Evolutionary conservation across 2,888 invertebrate genomes (phyloP).

Genomic region (Limnephilus marmoratus): DNA sequence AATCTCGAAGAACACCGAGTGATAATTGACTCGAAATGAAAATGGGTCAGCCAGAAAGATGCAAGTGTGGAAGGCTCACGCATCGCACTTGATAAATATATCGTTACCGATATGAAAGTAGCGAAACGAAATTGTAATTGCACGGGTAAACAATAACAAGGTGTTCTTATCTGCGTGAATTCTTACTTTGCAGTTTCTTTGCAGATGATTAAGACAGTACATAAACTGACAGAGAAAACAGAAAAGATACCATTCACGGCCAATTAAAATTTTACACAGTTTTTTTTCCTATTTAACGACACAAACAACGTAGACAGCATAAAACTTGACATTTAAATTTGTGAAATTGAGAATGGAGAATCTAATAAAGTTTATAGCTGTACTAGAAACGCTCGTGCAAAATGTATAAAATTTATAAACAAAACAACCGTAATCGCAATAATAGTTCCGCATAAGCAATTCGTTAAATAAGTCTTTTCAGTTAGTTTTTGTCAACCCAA

Average conservation of each 20-base stretch:
- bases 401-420: slow-evolving; percentile 6
- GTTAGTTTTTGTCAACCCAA: slow-evolving; percentile 16
- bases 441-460: slow-evolving; percentile 4
- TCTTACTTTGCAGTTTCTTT: background rate
- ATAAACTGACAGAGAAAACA: background rate
- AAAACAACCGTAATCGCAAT: slow-evolving; percentile 25
- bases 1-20: background rate
- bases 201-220: background rate
- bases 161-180: background rate
- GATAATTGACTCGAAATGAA: background rate
- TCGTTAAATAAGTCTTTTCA: background rate
- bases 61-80: background rate
- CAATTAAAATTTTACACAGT: background rate
- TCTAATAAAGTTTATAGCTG: background rate
- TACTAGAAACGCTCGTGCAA: background rate
- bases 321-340: slow-evolving; percentile 7
- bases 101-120: background rate
- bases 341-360: slow-evolving; percentile 19
- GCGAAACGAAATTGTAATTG: background rate
- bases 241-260: background rate
- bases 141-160: background rate
- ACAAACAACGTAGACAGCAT: background rate
- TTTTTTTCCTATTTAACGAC: background rate
- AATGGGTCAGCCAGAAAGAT: background rate
- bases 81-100: background rate